phyloP scores from a whole-genome alignment of 2,888 invertebrate species.

The Heteromyza rotundicornis region DNA sequence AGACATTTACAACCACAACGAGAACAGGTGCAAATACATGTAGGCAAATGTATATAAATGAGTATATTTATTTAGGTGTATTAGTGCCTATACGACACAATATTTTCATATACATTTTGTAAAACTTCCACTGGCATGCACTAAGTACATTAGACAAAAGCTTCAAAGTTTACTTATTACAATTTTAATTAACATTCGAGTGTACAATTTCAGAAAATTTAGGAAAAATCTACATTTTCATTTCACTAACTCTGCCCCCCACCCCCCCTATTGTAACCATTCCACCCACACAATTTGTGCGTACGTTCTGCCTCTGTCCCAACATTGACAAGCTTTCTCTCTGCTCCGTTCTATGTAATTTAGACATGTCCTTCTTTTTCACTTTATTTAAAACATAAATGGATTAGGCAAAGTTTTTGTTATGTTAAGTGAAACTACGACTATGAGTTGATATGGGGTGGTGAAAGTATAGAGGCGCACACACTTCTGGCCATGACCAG shows the following conservation, averaged over 20 bases:
- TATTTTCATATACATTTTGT: not conserved
- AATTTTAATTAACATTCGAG: conserved; percentile 48
- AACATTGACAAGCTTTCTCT: not conserved
- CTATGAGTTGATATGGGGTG: not conserved
- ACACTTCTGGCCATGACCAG: not conserved
- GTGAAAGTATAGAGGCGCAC: not conserved
- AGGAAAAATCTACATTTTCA: not conserved
- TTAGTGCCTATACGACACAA: not conserved
- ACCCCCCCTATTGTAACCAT: not conserved
- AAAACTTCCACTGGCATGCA: too few relatives aligned
- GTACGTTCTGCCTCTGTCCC: not conserved
- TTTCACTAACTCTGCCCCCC: not conserved
- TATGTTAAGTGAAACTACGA: conserved; percentile 33
- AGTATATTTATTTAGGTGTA: not conserved
- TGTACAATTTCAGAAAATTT: not conserved
- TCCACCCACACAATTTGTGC: not conserved
- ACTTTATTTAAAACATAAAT: conserved; percentile 40
- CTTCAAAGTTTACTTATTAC: conserved; percentile 37
- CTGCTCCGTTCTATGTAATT: not conserved
- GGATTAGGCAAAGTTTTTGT: conserved; percentile 51
- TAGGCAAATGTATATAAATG: not conserved
- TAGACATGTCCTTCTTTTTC: conserved; percentile 1
- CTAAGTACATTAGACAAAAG: not conserved
- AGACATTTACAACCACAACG: conserved; percentile 2
- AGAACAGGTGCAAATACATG: conserved; percentile 9